Conservation (phyloP, 2,888 invertebrate species). For the Sericinus montela region DNA sequence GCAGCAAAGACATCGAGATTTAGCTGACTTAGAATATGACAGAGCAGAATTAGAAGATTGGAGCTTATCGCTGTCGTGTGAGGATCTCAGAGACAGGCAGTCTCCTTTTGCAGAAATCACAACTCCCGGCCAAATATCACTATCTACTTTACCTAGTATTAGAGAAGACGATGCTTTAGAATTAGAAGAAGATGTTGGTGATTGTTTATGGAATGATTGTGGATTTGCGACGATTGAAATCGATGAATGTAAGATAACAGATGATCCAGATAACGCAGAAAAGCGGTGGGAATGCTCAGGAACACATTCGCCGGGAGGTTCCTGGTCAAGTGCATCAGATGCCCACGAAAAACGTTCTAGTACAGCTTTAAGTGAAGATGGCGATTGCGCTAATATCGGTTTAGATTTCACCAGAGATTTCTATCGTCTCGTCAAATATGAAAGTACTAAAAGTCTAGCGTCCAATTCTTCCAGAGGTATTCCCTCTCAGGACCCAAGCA, state of each 20-base stretch:
- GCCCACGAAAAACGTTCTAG: slow-evolving; percentile 85
- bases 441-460: slow-evolving; percentile 88
- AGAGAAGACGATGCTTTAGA: slow-evolving; percentile 86
- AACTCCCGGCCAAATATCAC: slow-evolving; percentile 82
- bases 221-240: slow-evolving; percentile 84
- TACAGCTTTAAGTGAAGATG: slow-evolving; percentile 84
- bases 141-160: slow-evolving; percentile 84
- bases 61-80: slow-evolving; percentile 86
- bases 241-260: slow-evolving; percentile 81
- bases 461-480: slow-evolving; percentile 85
- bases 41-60: slow-evolving; percentile 88
- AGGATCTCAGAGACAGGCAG: slow-evolving; percentile 81
- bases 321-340: slow-evolving; percentile 79
- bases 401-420: slow-evolving; percentile 89
- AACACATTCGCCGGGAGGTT: slow-evolving; percentile 80
- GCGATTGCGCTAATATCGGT: slow-evolving; percentile 83
- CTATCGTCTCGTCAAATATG: slow-evolving; percentile 88
- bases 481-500: slow-evolving; percentile 74
- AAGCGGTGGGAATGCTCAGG: slow-evolving; percentile 83
- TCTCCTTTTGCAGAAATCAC: slow-evolving; percentile 73
- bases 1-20: slow-evolving; percentile 83
- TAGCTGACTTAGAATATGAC: slow-evolving; percentile 86
- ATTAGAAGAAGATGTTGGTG: slow-evolving; percentile 85
- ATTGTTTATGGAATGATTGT: slow-evolving; percentile 87
- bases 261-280: slow-evolving; percentile 65